Conservation (phyloP, 2,113 vertebrate species). For the Castor canadensis region DNA sequence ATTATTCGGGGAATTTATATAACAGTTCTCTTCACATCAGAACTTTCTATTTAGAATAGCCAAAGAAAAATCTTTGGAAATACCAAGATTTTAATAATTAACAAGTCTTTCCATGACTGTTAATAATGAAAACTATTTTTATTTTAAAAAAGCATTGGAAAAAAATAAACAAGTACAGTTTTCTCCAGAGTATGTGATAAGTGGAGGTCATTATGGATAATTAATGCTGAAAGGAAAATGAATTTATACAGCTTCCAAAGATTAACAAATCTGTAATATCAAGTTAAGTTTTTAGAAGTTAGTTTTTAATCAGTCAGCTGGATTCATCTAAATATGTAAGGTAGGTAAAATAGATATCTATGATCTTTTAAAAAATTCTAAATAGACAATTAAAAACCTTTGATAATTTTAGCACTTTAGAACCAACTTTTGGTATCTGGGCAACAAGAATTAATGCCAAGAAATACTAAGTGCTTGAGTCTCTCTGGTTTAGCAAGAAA, state of each 20-base stretch:
- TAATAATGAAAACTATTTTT: conserved; percentile 49
- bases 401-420: conserved; percentile 6
- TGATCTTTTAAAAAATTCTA: conserved; percentile 8
- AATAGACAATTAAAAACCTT: conserved; percentile 12
- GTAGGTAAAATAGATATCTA: neutral
- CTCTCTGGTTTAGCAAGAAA: conserved; percentile 31
- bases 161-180: conserved; percentile 79
- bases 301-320: conserved; percentile 51
- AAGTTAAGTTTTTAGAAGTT: conserved; percentile 81
- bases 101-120: conserved; percentile 32
- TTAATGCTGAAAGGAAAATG: conserved; percentile 87
- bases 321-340: conserved; percentile 43
- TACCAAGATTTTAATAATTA: conserved; percentile 45
- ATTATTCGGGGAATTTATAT: conserved; percentile 74
- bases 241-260: conserved; percentile 83
- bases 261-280: conserved; percentile 84
- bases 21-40: conserved; percentile 46
- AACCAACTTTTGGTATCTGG: conserved; percentile 24
- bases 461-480: conserved; percentile 33
- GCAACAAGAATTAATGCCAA: neutral
- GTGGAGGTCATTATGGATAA: conserved; percentile 83
- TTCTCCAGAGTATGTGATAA: conserved; percentile 78
- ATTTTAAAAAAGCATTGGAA: conserved; percentile 52
- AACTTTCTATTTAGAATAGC: conserved; percentile 50
- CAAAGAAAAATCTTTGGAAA: conserved; percentile 57